phyloP scores from a whole-genome alignment of 2,797 vertebrate genomes.

The Peromyscus eremicus region DNA sequence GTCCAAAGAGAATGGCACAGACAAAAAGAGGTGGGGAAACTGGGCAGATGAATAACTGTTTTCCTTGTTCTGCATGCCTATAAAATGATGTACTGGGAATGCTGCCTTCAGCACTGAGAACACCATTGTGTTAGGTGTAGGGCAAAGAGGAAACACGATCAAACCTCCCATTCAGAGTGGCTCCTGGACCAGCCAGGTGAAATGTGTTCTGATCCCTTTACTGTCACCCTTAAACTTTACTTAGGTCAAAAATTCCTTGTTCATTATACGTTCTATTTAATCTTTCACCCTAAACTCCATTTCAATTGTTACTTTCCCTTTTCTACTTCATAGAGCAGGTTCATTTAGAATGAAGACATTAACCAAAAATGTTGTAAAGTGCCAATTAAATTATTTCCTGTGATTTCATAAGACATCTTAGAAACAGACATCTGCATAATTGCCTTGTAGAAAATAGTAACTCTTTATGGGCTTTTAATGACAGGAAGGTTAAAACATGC shows the following conservation, averaged over 20 bases:
- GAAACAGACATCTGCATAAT: slow-evolving; percentile 32
- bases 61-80: slow-evolving; percentile 3
- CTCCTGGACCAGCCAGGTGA: neutral
- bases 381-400: slow-evolving; percentile 67
- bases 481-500: slow-evolving; percentile 51
- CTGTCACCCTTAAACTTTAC: neutral
- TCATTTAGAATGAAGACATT: slow-evolving; percentile 56
- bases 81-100: slow-evolving; percentile 33
- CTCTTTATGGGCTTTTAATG: slow-evolving; percentile 12
- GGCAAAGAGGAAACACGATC: neutral
- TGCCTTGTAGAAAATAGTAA: neutral
- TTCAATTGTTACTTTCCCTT: slow-evolving; percentile 30
- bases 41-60: neutral
- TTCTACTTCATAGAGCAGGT: neutral
- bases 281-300: neutral
- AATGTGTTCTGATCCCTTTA: neutral
- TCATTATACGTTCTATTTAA: slow-evolving; percentile 8
- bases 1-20: neutral
- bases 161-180: neutral
- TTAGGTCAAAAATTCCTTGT: neutral
- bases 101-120: slow-evolving; percentile 40
- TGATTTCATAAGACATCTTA: slow-evolving; percentile 26
- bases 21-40: neutral
- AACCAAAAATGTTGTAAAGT: slow-evolving; percentile 37
- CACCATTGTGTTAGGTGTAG: neutral